Evolutionary conservation across 1,140 invertebrate species (phyloP).

Genomic region (Pararge aegeria): DNA sequence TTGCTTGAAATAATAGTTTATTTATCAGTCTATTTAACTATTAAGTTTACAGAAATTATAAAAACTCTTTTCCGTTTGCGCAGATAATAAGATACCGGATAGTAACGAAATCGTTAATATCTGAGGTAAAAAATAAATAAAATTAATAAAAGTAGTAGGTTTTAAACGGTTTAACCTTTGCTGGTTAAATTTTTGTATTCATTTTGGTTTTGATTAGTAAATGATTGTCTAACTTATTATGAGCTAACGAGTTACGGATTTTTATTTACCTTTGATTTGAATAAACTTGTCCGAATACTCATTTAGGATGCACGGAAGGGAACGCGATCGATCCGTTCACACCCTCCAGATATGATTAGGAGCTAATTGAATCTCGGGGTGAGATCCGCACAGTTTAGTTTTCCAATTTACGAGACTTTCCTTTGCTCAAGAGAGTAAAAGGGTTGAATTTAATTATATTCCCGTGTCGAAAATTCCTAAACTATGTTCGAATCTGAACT

Average conservation of each 20-base stretch:
- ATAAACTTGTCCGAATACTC: constrained; percentile 9
- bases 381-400: constrained; percentile 76
- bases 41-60: too few relatives aligned
- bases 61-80: too few relatives aligned
- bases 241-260: not conserved
- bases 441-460: constrained; percentile 75
- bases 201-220: not conserved
- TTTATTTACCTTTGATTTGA: constrained; percentile 15
- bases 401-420: constrained; percentile 77
- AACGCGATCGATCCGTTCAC: constrained; percentile 65
- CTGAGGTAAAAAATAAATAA: too few relatives aligned
- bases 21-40: too few relatives aligned
- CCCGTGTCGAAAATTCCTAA: constrained; percentile 46
- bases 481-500: constrained; percentile 33
- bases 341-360: constrained; percentile 78
- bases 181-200: not conserved
- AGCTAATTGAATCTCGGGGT: constrained; percentile 75
- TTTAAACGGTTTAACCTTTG: too few relatives aligned
- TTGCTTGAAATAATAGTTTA: too few relatives aligned
- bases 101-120: too few relatives aligned
- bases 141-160: too few relatives aligned
- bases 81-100: too few relatives aligned
- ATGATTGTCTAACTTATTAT: too few relatives aligned
- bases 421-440: constrained; percentile 62
- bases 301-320: constrained; percentile 46